These are phyloP conservation scores for Clupea harengus DNA, from an alignment of 2,113 vertebrate genomes.

Conservation along the genomic window DNA sequence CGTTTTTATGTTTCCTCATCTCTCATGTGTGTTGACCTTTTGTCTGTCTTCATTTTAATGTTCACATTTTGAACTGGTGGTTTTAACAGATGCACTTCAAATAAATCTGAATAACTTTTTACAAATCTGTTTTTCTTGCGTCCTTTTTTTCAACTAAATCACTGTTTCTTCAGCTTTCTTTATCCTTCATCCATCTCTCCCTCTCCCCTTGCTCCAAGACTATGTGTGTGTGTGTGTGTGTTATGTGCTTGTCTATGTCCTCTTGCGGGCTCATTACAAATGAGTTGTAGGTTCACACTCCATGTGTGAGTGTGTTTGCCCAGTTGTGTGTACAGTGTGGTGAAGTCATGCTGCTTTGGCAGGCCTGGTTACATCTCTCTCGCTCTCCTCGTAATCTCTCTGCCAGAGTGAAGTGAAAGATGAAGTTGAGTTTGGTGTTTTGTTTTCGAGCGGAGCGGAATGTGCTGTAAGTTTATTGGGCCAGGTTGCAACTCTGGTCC, in stretches of 20 bases:
- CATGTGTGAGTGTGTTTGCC: constrained; percentile 25
- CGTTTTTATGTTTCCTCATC: neutral
- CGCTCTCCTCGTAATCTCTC: neutral
- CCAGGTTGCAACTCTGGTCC: neutral
- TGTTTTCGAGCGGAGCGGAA: neutral
- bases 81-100: neutral
- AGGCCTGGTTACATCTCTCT: constrained; percentile 47
- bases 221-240: neutral
- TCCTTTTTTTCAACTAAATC: neutral
- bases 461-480: neutral
- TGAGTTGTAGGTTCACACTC: constrained; percentile 14
- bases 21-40: neutral
- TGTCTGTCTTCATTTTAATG: neutral
- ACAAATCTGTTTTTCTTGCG: too few species aligned
- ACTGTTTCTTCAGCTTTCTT: neutral
- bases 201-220: neutral
- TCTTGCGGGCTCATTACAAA: constrained; percentile 1
- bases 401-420: neutral
- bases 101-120: neutral
- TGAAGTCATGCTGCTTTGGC: constrained; percentile 55
- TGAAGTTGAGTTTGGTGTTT: neutral
- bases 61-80: neutral
- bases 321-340: constrained; percentile 57
- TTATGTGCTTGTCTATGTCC: neutral
- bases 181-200: constrained; percentile 11